A percentile compares a stretch with the other conserved stretches of the same genome.
These are phyloP conservation scores for Pituophis catenifer DNA, from an alignment of 2,113 vertebrate species.

Conservation along the genomic window DNA sequence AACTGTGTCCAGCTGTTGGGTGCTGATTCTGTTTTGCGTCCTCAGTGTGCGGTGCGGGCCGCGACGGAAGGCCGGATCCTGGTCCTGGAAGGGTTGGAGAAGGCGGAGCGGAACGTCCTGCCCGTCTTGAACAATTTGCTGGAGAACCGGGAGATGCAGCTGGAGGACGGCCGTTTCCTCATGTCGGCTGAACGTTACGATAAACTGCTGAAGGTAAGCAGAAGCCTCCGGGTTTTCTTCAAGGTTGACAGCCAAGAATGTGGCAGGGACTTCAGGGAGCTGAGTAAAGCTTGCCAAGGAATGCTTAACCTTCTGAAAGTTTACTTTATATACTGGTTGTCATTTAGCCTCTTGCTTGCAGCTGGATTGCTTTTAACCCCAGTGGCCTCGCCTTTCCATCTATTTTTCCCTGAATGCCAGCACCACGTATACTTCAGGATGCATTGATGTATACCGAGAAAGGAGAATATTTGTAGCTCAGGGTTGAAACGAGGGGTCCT, in stretches of 20 bases:
- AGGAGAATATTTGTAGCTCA: not conserved
- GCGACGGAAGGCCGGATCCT: slow-evolving; percentile 90
- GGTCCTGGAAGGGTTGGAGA: slow-evolving; percentile 93
- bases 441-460: not conserved
- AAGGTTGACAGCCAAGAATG: not conserved
- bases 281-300: not conserved
- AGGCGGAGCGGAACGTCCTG: slow-evolving; percentile 91
- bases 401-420: not conserved
- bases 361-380: not conserved
- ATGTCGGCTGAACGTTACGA: slow-evolving; percentile 92
- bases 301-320: accelerated
- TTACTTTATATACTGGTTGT: not conserved
- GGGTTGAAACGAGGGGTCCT: not conserved
- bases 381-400: not conserved
- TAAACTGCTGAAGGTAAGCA: slow-evolving; percentile 87
- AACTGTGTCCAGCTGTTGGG: not conserved
- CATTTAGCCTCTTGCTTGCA: not conserved
- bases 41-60: slow-evolving; percentile 92
- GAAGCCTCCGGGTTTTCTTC: not conserved
- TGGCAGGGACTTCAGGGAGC: not conserved
- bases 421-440: accelerated
- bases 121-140: slow-evolving; percentile 95
- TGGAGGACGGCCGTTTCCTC: slow-evolving; percentile 95
- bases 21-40: slow-evolving; percentile 21
- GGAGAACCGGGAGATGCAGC: slow-evolving; percentile 97